phyloP scores from a whole-genome alignment of 1,140 invertebrate genomes.

The Zaprionus lachaisei region DNA sequence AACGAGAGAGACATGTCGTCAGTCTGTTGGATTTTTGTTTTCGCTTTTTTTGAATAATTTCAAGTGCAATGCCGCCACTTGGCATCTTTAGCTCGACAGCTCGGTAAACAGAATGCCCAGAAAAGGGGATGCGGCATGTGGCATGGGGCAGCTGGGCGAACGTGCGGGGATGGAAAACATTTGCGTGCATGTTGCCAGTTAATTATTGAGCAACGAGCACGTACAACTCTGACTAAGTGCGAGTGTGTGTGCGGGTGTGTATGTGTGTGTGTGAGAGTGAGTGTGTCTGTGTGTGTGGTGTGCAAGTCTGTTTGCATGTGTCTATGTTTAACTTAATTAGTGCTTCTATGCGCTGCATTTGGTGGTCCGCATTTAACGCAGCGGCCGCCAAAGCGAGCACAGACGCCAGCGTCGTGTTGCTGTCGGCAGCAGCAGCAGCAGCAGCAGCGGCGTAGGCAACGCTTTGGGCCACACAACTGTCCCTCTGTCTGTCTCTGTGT shows the following conservation, averaged over 20 bases:
- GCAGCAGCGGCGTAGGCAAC: constrained; percentile 1
- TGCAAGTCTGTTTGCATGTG: constrained; percentile 70
- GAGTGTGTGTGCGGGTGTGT: constrained; percentile 1
- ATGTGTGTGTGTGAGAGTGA: constrained; percentile 27
- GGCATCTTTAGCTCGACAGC: constrained; percentile 39
- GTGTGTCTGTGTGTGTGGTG: constrained; percentile 20
- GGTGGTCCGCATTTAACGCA: constrained; percentile 78
- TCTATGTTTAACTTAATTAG: constrained; percentile 81
- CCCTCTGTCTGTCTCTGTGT: background rate
- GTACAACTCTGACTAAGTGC: constrained; percentile 52
- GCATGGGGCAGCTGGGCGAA: background rate
- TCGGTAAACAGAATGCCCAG: constrained; percentile 51
- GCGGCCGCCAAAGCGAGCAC: constrained; percentile 50
- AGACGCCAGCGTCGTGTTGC: constrained; percentile 10
- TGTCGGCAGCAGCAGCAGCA: background rate
- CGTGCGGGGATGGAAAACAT: constrained; percentile 37
- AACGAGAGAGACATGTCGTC: background rate
- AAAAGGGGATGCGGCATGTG: background rate
- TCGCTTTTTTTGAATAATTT: constrained; percentile 42
- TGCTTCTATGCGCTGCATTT: constrained; percentile 72
- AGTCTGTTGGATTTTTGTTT: constrained; percentile 34
- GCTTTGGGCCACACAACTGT: constrained; percentile 30
- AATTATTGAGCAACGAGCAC: constrained; percentile 76
- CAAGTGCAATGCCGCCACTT: constrained; percentile 70
- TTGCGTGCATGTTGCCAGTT: constrained; percentile 76